Evolutionary conservation across 2,113 vertebrate species (phyloP), one percentile per base, ranked within the genome.

Genomic region (Forbesichthys agassizii): DNA sequence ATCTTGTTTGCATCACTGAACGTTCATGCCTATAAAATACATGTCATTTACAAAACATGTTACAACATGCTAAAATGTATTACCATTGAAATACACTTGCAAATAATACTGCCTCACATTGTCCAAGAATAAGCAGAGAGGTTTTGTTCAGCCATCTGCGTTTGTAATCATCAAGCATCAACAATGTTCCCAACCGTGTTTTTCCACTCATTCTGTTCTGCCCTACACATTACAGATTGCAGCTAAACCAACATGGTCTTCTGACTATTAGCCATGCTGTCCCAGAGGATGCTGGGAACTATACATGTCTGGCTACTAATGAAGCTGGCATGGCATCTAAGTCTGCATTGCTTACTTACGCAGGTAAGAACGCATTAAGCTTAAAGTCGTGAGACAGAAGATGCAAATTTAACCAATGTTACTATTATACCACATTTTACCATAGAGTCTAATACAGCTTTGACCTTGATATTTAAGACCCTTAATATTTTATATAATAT

Each of bases 201-300:
- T 56, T 62, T 47, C 60, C 51, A 33, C 46, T 62, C 18, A 33
- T 71, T 71, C 49, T 58, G 75, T 71, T 65, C 6, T 78, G 48
- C 71, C 74, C 71, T 75, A 33, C 70, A 2, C n/a, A 52, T 74
- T 81, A 33, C 66, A 77, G 82, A 75, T 48, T 76, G 75, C 93
- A 82, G 66, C 64, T 95, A 71, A 88, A 78, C 4, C 86, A 86
- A 4, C 69, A 93, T 61, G 95, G 96, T 1, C 88, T 90, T 42
- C 88, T 98, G 80, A 88, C 88, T 83, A 95, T 98, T 71, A 89
- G 56, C 66, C 91, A 75, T 1, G 88, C 95, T 0, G 65, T 87
- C 71, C 93, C 93, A n/a, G 93, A 95, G 86, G 95, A 98, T 83
- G 93, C 95, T 64, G 96, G 96, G 83, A 95, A 94, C 81, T 98